A percentile compares a stretch with the other conserved stretches of the same genome.
These are phyloP conservation scores for Bovichtus diacanthus DNA, from an alignment of 2,797 vertebrate species.

Conservation along the genomic window DNA sequence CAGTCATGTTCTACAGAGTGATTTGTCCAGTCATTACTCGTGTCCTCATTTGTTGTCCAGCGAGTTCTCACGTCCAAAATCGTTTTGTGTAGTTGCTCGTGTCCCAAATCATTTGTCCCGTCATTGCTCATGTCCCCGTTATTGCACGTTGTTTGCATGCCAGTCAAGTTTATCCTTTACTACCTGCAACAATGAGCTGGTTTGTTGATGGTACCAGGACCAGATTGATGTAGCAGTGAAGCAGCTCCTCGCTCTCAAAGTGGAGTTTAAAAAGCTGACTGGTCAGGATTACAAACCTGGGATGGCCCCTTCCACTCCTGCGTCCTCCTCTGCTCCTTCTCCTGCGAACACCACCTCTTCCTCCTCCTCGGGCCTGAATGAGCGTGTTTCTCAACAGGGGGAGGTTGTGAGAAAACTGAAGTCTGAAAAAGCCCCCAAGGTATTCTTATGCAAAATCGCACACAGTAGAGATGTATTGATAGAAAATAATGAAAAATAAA, in stretches of 20 bases:
- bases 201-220: conserved; percentile 82
- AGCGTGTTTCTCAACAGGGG: conserved; percentile 85
- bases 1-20: neutral
- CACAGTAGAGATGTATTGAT: neutral
- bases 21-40: neutral
- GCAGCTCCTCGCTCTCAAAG: conserved; percentile 88
- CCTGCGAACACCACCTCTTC: conserved; percentile 28
- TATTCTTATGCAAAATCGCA: conserved; percentile 58
- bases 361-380: conserved; percentile 69
- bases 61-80: neutral
- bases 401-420: conserved; percentile 87
- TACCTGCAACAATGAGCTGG: conserved; percentile 30
- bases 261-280: conserved; percentile 89
- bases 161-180: conserved; percentile 5
- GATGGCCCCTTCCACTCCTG: conserved; percentile 70
- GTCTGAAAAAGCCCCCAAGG: conserved; percentile 87
- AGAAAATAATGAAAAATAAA: neutral
- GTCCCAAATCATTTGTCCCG: no score
- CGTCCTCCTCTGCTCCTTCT: conserved; percentile 46
- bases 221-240: conserved; percentile 89
- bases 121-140: neutral
- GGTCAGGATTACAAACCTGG: conserved; percentile 91
- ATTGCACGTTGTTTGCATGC: conserved; percentile 36
- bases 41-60: neutral
- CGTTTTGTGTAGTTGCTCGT: neutral